phyloP scores from a whole-genome alignment of 2,113 vertebrate species.

The Cynopterus brachyotis region DNA sequence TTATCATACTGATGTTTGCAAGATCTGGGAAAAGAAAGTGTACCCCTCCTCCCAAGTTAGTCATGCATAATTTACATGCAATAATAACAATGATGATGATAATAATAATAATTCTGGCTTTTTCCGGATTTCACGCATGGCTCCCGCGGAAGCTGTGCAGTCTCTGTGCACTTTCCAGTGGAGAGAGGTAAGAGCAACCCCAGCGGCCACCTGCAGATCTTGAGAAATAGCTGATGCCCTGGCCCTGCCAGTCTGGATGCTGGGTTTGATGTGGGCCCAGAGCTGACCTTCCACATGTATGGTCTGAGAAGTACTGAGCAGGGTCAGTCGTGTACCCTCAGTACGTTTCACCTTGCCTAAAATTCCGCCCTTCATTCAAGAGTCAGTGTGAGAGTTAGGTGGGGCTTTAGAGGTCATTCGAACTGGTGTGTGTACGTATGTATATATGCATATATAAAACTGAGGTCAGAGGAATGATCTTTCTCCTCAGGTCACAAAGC shows the following conservation, averaged over 20 bases:
- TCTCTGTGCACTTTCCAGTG: neutral
- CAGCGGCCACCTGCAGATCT: neutral
- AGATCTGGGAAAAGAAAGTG: conserved; percentile 81
- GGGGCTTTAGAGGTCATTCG: neutral
- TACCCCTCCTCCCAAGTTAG: conserved; percentile 73
- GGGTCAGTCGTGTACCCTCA: neutral
- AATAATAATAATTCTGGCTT: conserved; percentile 46
- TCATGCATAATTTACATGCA: conserved; percentile 69
- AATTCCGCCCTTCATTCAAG: neutral
- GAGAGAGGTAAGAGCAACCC: neutral
- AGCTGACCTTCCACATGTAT: neutral
- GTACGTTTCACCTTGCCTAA: neutral
- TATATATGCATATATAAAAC: too few relatives aligned
- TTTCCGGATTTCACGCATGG: neutral
- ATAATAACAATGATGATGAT: conserved; percentile 42
- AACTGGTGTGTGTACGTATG: too few relatives aligned
- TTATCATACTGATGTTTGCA: conserved; percentile 78
- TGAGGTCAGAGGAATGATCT: neutral
- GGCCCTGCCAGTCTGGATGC: neutral
- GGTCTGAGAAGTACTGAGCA: neutral
- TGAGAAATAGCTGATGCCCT: rapidly evolving
- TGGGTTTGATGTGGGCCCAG: neutral
- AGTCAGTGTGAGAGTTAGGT: neutral
- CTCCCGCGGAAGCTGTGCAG: neutral
- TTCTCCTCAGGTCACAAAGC: neutral